A percentile compares a stretch with the other conserved stretches of the same genome.
phyloP scores from a whole-genome alignment of 2,113 vertebrate genomes.

The Poeciliopsis turrubarensis region DNA sequence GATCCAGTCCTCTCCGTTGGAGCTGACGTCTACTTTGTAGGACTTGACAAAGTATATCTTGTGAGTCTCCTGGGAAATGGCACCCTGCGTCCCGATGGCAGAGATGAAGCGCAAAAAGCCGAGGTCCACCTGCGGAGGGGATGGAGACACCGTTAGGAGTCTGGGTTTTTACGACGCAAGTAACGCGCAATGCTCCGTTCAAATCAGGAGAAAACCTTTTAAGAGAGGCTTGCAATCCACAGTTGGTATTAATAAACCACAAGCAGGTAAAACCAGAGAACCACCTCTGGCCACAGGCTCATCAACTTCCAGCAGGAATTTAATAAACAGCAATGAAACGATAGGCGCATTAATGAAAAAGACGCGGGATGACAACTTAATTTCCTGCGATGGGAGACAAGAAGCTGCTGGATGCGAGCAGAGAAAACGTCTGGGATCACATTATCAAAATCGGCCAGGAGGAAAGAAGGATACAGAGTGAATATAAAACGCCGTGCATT shows the following conservation, averaged over 20 bases:
- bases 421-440: conserved; percentile 46
- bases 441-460: conserved; percentile 67
- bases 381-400: conserved; percentile 79
- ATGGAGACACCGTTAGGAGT: neutral
- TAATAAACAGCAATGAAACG: conserved; percentile 73
- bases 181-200: neutral
- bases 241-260: conserved; percentile 47
- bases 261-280: conserved; percentile 49
- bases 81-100: conserved; percentile 93
- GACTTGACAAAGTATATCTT: conserved; percentile 90
- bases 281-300: conserved; percentile 57
- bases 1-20: conserved; percentile 98
- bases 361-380: conserved; percentile 74
- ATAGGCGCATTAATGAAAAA: conserved; percentile 75
- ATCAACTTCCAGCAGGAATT: conserved; percentile 67
- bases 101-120: conserved; percentile 92
- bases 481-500: conserved; percentile 69
- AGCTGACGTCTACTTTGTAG: conserved; percentile 95
- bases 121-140: conserved; percentile 87
- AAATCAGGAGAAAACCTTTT: conserved; percentile 27
- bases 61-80: conserved; percentile 93
- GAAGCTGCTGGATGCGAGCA: conserved; percentile 76
- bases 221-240: conserved; percentile 18
- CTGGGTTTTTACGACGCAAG: neutral
- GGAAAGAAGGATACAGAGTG: conserved; percentile 60